Base-by-base conservation (phyloP, 2,113 vertebrate species). In the Himantopus leucocephalus region DNA sequence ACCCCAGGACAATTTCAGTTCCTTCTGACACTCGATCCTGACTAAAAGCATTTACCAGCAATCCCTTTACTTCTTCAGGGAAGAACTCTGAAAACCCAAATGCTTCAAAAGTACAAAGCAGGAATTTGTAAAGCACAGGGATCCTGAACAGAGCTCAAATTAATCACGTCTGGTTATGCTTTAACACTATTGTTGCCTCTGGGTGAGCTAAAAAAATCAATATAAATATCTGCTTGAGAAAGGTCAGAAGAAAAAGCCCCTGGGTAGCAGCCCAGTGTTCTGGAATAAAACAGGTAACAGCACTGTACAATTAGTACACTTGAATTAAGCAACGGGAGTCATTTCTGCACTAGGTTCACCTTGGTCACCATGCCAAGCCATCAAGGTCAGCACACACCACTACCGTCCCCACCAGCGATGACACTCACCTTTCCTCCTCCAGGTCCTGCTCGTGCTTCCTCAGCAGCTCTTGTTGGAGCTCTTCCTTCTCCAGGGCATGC, bases 371-470 rank as follows among this genome's bases (percentile, higher is more conserved):
- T 0, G 3, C 66, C 66, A 27, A 66, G 74, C 53, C 67, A 5
- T 2, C 3, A 15, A 5, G 70, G 59, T 8, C 35, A 34, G 18
- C 4, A 1, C 3, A 11, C 12, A 14, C 14, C 63, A 8, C 32
- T 2, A 2, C 23, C 1, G 7, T 26, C 37, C 53, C 67, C 16
- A 6, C 22, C 41, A 9, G 26, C 15, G 5, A 11, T 8, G 8
- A 15, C 86, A 82, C 99, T 99, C 97, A 99, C 99, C 99, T 99
- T 77, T 98, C 98, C 92, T 98, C 97, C 45, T 96, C 81, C 80
- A 99, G 97, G 55, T 99, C 98, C 22, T 97, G 96, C 74, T 97
- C 67, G 30, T 99, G 98, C 83, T 97, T 97, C 67, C 98, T 98
- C 91, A 98, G 77, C 88, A 98, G 95, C 71, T 97, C 79, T 35